Percentiles rank a stretch among this genome's conserved stretches.
These are phyloP conservation scores for Gortyna flavago DNA, from an alignment of 2,888 invertebrate species.

Conservation along the genomic window DNA sequence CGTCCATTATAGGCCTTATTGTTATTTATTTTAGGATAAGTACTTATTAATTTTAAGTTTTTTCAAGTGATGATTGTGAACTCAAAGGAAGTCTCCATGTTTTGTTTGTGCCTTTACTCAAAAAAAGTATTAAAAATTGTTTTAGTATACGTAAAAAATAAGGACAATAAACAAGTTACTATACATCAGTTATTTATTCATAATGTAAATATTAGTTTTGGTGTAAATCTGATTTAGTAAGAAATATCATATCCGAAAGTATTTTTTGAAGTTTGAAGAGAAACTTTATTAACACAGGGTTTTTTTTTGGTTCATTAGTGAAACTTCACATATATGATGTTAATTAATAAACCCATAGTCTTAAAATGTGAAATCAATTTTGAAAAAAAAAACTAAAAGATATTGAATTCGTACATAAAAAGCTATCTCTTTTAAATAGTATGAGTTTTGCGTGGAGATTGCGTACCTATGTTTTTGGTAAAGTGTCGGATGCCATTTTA, in stretches of 20 bases:
- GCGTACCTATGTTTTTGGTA: constrained; percentile 36
- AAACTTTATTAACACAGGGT: neutral
- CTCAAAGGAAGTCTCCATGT: constrained; percentile 55
- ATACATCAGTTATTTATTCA: constrained; percentile 48
- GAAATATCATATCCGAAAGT: neutral
- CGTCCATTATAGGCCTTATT: constrained; percentile 86
- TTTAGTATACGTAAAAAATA: constrained; percentile 34
- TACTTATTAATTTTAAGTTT: constrained; percentile 60
- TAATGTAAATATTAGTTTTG: constrained; percentile 40
- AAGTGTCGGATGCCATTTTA: constrained; percentile 63
- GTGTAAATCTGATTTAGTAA: constrained; percentile 4
- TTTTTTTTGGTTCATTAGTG: neutral
- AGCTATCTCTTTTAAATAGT: neutral
- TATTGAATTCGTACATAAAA: no score
- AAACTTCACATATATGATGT: neutral
- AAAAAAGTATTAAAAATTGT: constrained; percentile 40
- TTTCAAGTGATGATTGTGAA: constrained; percentile 61
- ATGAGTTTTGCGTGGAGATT: constrained; percentile 25
- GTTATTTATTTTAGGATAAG: constrained; percentile 86
- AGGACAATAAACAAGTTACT: constrained; percentile 55
- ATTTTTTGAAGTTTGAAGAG: neutral
- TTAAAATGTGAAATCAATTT: neutral
- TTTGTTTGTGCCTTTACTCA: constrained; percentile 66
- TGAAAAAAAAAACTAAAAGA: neutral
- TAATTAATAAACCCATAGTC: neutral